phyloP scores from a whole-genome alignment of 2,888 invertebrate genomes.

The Anticlea derivata region DNA sequence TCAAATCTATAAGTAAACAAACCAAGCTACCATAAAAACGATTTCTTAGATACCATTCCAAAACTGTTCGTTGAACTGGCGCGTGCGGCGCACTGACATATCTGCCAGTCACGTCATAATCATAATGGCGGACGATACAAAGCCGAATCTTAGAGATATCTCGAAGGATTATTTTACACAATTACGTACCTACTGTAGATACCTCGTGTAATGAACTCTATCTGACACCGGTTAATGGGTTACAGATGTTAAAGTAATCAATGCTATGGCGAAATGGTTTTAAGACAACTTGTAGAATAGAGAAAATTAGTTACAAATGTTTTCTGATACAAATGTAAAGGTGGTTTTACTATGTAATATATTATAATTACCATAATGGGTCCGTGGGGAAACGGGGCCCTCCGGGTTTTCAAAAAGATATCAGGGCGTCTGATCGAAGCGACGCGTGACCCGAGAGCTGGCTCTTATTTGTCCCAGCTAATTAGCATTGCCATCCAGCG shows the following conservation, averaged over 20 bases:
- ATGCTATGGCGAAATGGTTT: constrained; percentile 16
- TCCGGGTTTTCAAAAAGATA: too few species aligned
- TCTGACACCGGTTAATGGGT: constrained; percentile 30
- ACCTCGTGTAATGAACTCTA: constrained; percentile 70
- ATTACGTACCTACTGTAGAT: constrained; percentile 72
- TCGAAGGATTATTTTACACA: constrained; percentile 78
- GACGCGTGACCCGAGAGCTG: too few species aligned
- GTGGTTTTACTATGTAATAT: too few species aligned
- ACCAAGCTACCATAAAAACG: constrained; percentile 54
- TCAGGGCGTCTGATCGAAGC: too few species aligned
- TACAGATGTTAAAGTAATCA: constrained; percentile 11
- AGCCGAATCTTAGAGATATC: constrained; percentile 76
- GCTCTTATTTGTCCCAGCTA: too few species aligned
- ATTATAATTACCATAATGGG: too few species aligned
- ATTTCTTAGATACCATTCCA: constrained; percentile 48
- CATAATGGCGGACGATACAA: constrained; percentile 75
- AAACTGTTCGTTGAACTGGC: constrained; percentile 69
- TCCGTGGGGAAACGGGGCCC: too few species aligned
- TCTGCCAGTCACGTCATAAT: constrained; percentile 76
- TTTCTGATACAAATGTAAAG: too few species aligned
- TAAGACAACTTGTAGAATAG: too few species aligned
- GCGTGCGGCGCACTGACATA: constrained; percentile 69
- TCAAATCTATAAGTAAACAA: constrained; percentile 48
- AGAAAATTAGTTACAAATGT: too few species aligned
- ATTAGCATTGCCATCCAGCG: too few species aligned